A percentile compares a stretch with the other conserved stretches of the same genome.
phyloP scores from a whole-genome alignment of 2,888 invertebrate genomes.

The Dryomyza anilis region DNA sequence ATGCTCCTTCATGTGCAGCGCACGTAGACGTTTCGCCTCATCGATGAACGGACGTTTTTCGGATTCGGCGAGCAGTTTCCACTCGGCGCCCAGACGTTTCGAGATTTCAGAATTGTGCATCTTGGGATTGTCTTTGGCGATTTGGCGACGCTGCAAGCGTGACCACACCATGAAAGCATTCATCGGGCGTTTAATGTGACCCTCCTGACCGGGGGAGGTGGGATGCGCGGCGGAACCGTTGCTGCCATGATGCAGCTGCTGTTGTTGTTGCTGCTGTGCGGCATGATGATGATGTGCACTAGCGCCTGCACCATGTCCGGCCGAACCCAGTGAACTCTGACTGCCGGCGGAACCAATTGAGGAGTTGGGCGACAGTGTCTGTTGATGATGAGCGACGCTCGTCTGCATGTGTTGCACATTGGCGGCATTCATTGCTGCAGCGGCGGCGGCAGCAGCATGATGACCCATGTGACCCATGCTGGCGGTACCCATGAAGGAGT shows the following conservation, averaged over 20 bases:
- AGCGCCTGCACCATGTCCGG: slow-evolving; percentile 28
- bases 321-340: slow-evolving; percentile 42
- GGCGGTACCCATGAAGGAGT: slow-evolving; percentile 50
- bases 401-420: slow-evolving; percentile 35
- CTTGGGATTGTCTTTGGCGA: slow-evolving; percentile 92
- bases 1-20: slow-evolving; percentile 88
- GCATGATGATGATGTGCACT: slow-evolving; percentile 29
- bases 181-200: slow-evolving; percentile 95
- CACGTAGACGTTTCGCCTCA: slow-evolving; percentile 87
- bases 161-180: slow-evolving; percentile 99
- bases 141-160: slow-evolving; percentile 86
- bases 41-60: slow-evolving; percentile 95
- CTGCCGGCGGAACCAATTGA: slow-evolving; percentile 52
- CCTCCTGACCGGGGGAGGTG: slow-evolving; percentile 64
- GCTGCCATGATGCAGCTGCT: too few species aligned
- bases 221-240: slow-evolving; percentile 41
- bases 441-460: slow-evolving; percentile 9
- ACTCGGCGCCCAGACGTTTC: slow-evolving; percentile 89
- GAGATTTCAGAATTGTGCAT: slow-evolving; percentile 92
- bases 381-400: slow-evolving; percentile 50
- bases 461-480: slow-evolving; percentile 54
- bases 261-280: slow-evolving; percentile 45
- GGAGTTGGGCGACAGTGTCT: slow-evolving; percentile 56
- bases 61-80: slow-evolving; percentile 85
- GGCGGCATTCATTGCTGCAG: slow-evolving; percentile 24